These are phyloP conservation scores for Neodiprion pinetum DNA, from an alignment of 1,140 invertebrate species.

Conservation along the genomic window DNA sequence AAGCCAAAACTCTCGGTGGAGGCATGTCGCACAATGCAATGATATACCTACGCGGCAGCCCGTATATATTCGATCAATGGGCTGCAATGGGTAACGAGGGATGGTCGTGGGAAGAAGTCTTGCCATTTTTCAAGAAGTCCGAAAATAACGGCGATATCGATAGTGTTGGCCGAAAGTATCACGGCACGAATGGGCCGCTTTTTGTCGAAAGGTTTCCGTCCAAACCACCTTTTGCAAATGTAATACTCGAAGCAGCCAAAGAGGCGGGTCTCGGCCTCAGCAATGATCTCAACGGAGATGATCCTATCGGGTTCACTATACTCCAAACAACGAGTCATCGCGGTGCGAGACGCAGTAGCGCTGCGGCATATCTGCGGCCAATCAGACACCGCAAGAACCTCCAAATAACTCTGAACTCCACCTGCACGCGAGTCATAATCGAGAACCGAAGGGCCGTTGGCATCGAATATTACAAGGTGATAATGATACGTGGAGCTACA, in stretches of 20 bases:
- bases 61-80: constrained; percentile 69
- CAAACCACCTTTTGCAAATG: constrained; percentile 61
- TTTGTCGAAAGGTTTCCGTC: constrained; percentile 64
- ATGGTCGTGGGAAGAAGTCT: constrained; percentile 71
- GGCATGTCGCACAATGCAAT: constrained; percentile 70
- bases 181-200: constrained; percentile 58
- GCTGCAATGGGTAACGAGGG: constrained; percentile 58
- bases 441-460: constrained; percentile 32
- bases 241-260: constrained; percentile 67
- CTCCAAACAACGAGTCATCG: constrained; percentile 65
- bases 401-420: constrained; percentile 71
- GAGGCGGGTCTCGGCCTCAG: constrained; percentile 64
- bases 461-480: constrained; percentile 39
- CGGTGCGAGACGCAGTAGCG: constrained; percentile 71
- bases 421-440: constrained; percentile 64
- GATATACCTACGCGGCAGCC: constrained; percentile 72
- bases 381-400: constrained; percentile 70
- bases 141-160: constrained; percentile 63
- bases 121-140: constrained; percentile 66
- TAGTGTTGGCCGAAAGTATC: constrained; percentile 51
- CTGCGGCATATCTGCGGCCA: constrained; percentile 71
- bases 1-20: constrained; percentile 64
- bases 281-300: constrained; percentile 67
- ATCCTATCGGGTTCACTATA: constrained; percentile 57
- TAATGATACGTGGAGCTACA: constrained; percentile 4